Conservation (phyloP, 2,113 vertebrate genomes). For the Galeopterus variegatus region DNA sequence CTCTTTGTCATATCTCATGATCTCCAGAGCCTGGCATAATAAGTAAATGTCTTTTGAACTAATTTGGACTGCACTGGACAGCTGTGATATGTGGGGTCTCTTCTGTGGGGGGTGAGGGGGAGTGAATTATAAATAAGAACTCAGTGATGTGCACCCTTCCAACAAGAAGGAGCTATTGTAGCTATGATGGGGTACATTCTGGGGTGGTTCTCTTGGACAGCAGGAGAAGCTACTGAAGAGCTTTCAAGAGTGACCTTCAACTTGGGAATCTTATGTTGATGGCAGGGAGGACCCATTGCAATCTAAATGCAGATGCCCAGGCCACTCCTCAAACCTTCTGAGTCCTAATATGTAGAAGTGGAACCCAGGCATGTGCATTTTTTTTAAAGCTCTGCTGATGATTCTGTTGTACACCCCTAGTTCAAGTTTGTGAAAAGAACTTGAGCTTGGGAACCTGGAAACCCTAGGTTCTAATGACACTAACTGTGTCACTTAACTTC, state of each 20-base stretch:
- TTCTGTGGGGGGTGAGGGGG: rapidly evolving
- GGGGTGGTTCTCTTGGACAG: not conserved
- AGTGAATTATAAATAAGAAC: not conserved
- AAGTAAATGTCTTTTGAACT: not conserved
- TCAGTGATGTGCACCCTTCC: not conserved
- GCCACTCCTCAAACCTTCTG: rapidly evolving
- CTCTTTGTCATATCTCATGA: not conserved
- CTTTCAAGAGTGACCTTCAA: not conserved
- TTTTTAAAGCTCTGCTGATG: not conserved
- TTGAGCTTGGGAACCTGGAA: not conserved
- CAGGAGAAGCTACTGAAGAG: not conserved
- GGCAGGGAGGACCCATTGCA: too few species aligned
- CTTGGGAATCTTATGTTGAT: not conserved
- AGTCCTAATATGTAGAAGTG: not conserved
- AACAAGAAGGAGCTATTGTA: rapidly evolving
- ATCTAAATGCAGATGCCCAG: not conserved
- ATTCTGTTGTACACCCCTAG: not conserved
- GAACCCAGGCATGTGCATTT: rapidly evolving
- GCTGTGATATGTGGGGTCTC: not conserved
- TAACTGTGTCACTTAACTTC: not conserved
- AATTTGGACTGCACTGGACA: rapidly evolving
- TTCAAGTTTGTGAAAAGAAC: not conserved
- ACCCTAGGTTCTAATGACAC: not conserved
- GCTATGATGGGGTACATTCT: not conserved
- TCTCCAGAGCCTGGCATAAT: not conserved